Base-by-base conservation (phyloP, 2,797 vertebrate species). In the Ficedula albicollis region DNA sequence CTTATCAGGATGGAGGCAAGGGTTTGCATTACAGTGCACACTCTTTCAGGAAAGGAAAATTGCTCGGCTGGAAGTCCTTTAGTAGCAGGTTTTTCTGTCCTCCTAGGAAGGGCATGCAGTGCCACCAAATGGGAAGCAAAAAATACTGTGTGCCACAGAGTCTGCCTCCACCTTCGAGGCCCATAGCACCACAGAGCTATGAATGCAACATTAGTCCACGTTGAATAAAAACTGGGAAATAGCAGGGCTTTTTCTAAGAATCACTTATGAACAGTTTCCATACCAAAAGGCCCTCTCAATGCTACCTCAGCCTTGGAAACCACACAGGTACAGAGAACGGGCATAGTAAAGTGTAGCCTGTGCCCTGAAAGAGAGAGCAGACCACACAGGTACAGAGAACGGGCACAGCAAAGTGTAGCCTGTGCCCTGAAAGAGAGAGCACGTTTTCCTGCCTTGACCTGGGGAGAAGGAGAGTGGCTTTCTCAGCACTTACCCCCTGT, bases 141-240 rank as follows among this genome's bases (percentile, higher is more conserved):
- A 80, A 62, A 6, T 29, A 46, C 39, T 27, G 22, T 30, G 36
- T 30, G 46, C 10, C 27, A 64, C 15, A 56, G 5, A 94, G 49
- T 8, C 34, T 52, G 34, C 34, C 27, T 70, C 44, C 16, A 29
- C 49, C 46, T 52, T n/a, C 49, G 13, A 75, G 62, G 3, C 55
- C 21, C 0, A 0, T 36, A 49, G 70, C 20, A n/a, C 16, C 0
- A 9, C 0, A 0, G 72, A 66, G 11, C 23, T 70, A 38, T 9
- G 34, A 84, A 79, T 41, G 15, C 26, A 63, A 62, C 20, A 70
- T n/a, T 4, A 76, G 32, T 18, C 13, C 14, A 70, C 62, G 16
- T 0, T 62, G 27, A 39, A 83, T 30, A 73, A 48, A 29, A 93
- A 76, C 1, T 18, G 29, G 15, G 19, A 76, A 38, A 55, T 85